A percentile compares a stretch with the other conserved stretches of the same genome.
These are phyloP conservation scores for Aldabrachelys gigantea DNA, from an alignment of 2,113 vertebrate species.

Conservation along the genomic window DNA sequence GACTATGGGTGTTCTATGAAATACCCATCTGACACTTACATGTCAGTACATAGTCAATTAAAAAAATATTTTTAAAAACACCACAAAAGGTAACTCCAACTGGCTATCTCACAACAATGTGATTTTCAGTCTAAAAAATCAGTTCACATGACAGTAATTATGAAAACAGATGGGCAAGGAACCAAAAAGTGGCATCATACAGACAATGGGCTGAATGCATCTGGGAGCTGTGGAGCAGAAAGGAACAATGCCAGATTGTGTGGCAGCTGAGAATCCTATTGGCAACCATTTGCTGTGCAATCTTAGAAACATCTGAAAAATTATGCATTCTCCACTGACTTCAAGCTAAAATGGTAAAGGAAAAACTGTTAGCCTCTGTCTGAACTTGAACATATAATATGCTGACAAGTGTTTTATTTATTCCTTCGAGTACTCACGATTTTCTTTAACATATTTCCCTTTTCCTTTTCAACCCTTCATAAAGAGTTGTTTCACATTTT, in stretches of 20 bases:
- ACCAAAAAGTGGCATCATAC: constrained; percentile 62
- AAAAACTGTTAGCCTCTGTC: background rate
- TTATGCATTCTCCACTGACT: constrained; percentile 49
- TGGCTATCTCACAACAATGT: constrained; percentile 16
- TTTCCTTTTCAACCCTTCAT: background rate
- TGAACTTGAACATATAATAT: background rate
- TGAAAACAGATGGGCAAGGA: constrained; percentile 73
- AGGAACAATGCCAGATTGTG: constrained; percentile 71
- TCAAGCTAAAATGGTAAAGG: constrained; percentile 15
- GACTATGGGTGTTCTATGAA: background rate
- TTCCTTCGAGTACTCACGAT: background rate
- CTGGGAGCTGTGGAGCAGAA: constrained; percentile 67
- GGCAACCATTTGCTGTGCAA: constrained; percentile 52
- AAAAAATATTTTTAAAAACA: background rate
- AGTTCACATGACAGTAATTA: constrained; percentile 74
- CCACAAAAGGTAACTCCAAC: constrained; percentile 2
- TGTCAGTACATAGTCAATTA: background rate
- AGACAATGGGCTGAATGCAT: constrained; percentile 55
- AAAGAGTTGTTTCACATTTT: background rate
- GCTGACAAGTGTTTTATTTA: background rate
- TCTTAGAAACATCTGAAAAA: constrained; percentile 53
- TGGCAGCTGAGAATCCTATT: constrained; percentile 71
- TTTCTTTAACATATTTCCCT: background rate
- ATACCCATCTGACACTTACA: background rate
- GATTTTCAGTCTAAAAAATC: constrained; percentile 60